A percentile compares a stretch with the other conserved stretches of the same genome.
Evolutionary conservation across 2,888 invertebrate species (phyloP).

Genomic region (Acanthosepion lycidas): DNA sequence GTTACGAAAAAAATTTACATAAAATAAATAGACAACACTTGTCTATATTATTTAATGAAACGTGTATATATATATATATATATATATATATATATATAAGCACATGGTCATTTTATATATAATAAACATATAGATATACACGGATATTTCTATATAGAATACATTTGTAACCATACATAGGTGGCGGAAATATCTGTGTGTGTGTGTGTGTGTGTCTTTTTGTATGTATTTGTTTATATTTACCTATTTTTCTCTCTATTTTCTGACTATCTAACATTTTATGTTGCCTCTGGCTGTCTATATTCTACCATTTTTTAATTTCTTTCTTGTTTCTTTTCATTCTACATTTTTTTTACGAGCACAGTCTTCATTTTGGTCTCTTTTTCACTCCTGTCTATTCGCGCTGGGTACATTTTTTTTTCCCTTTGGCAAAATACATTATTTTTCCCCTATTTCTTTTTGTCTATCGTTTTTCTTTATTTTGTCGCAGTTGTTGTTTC

Average conservation of each 20-base stretch:
- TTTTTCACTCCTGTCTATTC: background rate
- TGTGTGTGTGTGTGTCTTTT: too few relatives aligned
- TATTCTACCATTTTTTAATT: background rate
- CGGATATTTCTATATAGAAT: too few relatives aligned
- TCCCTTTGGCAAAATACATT: too few relatives aligned
- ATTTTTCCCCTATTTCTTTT: too few relatives aligned
- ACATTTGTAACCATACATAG: too few relatives aligned
- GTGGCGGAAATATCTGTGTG: background rate
- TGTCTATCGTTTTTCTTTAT: background rate
- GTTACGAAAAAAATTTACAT: too few relatives aligned
- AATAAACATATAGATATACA: too few relatives aligned
- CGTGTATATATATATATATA: background rate
- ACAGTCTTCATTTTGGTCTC: too few relatives aligned
- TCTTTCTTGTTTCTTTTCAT: background rate
- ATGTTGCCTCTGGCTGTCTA: background rate
- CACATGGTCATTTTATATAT: background rate
- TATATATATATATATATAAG: background rate
- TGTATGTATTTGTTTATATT: background rate
- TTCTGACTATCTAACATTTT: background rate
- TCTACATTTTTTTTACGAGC: background rate
- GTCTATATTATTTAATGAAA: too few relatives aligned
- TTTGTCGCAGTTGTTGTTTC: background rate
- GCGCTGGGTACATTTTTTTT: too few relatives aligned
- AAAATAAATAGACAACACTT: too few relatives aligned
- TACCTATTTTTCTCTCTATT: background rate